Percentiles rank a stretch among this genome's conserved stretches.
Evolutionary conservation across 1,140 invertebrate species (phyloP).

Genomic region (Acromyrmex heyeri): DNA sequence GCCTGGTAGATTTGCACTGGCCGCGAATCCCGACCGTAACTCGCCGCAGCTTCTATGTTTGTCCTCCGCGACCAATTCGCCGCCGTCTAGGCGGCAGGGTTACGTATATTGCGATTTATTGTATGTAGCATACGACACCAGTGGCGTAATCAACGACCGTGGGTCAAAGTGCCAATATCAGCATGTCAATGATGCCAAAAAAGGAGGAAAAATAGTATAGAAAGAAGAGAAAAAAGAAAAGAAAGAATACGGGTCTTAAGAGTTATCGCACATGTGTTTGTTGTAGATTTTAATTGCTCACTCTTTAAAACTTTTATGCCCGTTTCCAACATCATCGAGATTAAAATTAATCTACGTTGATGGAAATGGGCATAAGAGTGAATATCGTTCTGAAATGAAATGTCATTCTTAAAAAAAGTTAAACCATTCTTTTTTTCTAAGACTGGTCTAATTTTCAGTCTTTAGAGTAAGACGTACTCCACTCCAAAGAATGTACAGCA

Average conservation of each 20-base stretch:
- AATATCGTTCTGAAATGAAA: too few relatives aligned
- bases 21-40: not conserved
- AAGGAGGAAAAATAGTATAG: too few relatives aligned
- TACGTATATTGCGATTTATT: conserved; percentile 47
- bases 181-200: not conserved
- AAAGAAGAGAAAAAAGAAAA: not conserved
- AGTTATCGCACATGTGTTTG: not conserved
- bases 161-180: conserved; percentile 26
- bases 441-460: too few relatives aligned
- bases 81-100: conserved; percentile 6
- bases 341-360: too few relatives aligned
- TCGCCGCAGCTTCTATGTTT: conserved; percentile 34
- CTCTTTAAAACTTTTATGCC: too few relatives aligned
- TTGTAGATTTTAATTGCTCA: not conserved
- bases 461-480: too few relatives aligned
- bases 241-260: not conserved
- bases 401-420: too few relatives aligned
- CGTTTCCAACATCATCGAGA: too few relatives aligned
- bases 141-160: conserved; percentile 13
- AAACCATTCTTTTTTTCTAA: too few relatives aligned
- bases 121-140: not conserved
- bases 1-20: not conserved
- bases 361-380: too few relatives aligned
- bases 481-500: too few relatives aligned
- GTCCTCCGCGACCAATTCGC: not conserved